Conservation (phyloP, 2,888 invertebrate species). For the Alcis repandata region DNA sequence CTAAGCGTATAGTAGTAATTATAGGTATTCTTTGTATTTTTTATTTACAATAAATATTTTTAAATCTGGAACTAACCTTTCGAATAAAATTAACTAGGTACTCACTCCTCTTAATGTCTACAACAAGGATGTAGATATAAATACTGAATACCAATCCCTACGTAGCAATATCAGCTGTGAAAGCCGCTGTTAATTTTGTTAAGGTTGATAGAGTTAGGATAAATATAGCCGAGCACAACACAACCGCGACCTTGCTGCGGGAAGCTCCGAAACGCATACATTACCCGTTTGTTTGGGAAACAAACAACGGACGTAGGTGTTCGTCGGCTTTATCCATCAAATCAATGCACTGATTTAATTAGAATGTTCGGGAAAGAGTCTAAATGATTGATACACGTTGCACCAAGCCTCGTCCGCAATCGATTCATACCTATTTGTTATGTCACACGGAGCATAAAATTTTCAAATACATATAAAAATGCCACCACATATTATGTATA, state of each 20-base stretch:
- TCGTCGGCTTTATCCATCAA: conserved; percentile 6
- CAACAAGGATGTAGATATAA: neutral
- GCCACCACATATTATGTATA: too few species aligned
- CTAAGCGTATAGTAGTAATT: too few species aligned
- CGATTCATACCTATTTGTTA: too few species aligned
- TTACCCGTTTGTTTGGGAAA: conserved; percentile 14
- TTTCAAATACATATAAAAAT: too few species aligned
- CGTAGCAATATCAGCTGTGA: neutral
- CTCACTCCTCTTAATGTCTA: neutral
- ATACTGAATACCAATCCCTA: neutral
- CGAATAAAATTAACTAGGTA: neutral
- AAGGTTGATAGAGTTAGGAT: conserved; percentile 4
- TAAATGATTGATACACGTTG: too few species aligned
- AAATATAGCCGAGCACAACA: conserved; percentile 19
- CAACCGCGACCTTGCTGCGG: conserved; percentile 20
- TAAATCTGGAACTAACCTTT: too few species aligned
- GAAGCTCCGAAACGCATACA: conserved; percentile 11
- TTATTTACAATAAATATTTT: too few species aligned
- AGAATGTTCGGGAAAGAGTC: neutral
- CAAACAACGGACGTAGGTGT: conserved; percentile 7
- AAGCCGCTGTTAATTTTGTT: conserved; percentile 7
- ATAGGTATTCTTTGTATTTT: too few species aligned
- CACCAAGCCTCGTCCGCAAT: too few species aligned
- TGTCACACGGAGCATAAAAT: too few species aligned
- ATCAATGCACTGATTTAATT: neutral